Conservation (phyloP, 2,888 invertebrate species). For the Hoplodrina ambigua region DNA sequence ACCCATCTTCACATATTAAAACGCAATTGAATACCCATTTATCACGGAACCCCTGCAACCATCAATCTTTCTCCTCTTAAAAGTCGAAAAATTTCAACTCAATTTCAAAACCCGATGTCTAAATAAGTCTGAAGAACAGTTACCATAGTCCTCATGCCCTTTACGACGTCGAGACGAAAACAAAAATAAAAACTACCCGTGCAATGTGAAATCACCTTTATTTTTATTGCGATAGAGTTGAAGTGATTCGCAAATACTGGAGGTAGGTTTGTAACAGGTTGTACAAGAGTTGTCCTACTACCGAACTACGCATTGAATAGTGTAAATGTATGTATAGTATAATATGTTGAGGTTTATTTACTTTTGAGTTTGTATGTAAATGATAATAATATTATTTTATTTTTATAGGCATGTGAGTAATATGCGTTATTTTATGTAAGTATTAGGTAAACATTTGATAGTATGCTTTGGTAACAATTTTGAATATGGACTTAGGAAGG, state of each 20-base stretch:
- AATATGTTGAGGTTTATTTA: slow-evolving; percentile 63
- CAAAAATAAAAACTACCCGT: slow-evolving; percentile 39
- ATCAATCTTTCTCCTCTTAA: slow-evolving; percentile 58
- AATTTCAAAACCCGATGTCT: slow-evolving; percentile 74
- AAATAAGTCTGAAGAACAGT: slow-evolving; percentile 76
- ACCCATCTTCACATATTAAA: slow-evolving; percentile 40
- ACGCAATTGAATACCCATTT: slow-evolving; percentile 42
- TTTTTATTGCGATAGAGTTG: slow-evolving; percentile 19
- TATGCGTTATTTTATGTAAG: slow-evolving; percentile 15
- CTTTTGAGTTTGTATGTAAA: slow-evolving; percentile 62
- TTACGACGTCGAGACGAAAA: slow-evolving; percentile 67
- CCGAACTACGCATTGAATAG: slow-evolving; percentile 76
- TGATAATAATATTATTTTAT: slow-evolving; percentile 18
- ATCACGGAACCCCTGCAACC: slow-evolving; percentile 31
- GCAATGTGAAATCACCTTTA: slow-evolving; percentile 56
- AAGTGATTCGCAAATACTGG: slow-evolving; percentile 47
- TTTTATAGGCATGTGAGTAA: slow-evolving; percentile 17
- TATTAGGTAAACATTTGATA: slow-evolving; percentile 11
- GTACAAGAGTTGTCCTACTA: slow-evolving; percentile 75
- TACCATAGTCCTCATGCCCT: slow-evolving; percentile 78
- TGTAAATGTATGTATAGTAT: slow-evolving; percentile 61
- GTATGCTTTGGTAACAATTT: slow-evolving; percentile 1
- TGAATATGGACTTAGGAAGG: too few relatives aligned
- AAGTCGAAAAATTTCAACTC: slow-evolving; percentile 68
- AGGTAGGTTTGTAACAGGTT: slow-evolving; percentile 71